Evolutionary conservation across 2,797 vertebrate genomes (phyloP).

Genomic region (Danio choprae): DNA sequence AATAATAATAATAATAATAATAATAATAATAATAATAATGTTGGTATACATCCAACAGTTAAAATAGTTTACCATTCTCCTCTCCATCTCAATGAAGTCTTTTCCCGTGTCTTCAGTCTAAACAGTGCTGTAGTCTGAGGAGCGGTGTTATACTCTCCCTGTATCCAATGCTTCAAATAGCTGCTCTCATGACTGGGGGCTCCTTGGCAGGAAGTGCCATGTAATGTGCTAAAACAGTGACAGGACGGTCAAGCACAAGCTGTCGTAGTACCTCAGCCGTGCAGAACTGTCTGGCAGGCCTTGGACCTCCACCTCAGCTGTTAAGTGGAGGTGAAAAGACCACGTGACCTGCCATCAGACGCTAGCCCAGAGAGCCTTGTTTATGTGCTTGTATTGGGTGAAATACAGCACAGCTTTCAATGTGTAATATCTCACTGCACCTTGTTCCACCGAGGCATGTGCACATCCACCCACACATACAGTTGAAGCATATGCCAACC

Average conservation of each 20-base stretch:
- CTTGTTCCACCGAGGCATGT: constrained; percentile 53
- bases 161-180: constrained; percentile 55
- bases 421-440: constrained; percentile 61
- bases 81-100: neutral
- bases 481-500: constrained; percentile 61
- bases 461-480: constrained; percentile 58
- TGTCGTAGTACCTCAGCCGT: constrained; percentile 66
- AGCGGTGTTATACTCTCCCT: constrained; percentile 49
- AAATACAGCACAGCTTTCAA: constrained; percentile 63
- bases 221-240: constrained; percentile 66
- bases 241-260: constrained; percentile 70
- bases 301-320: constrained; percentile 66
- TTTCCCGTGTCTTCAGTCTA: neutral
- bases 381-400: constrained; percentile 61
- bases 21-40: too few species aligned
- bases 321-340: constrained; percentile 63
- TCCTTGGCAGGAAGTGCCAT: constrained; percentile 59
- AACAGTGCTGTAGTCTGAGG: constrained; percentile 37
- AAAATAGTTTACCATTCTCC: neutral
- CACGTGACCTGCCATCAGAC: constrained; percentile 65
- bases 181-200: constrained; percentile 64
- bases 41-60: too few species aligned
- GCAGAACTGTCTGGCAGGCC: constrained; percentile 68
- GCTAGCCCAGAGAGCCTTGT: constrained; percentile 61
- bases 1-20: too few species aligned